phyloP scores from a whole-genome alignment of 2,888 invertebrate genomes.

The Andrena fulva region DNA sequence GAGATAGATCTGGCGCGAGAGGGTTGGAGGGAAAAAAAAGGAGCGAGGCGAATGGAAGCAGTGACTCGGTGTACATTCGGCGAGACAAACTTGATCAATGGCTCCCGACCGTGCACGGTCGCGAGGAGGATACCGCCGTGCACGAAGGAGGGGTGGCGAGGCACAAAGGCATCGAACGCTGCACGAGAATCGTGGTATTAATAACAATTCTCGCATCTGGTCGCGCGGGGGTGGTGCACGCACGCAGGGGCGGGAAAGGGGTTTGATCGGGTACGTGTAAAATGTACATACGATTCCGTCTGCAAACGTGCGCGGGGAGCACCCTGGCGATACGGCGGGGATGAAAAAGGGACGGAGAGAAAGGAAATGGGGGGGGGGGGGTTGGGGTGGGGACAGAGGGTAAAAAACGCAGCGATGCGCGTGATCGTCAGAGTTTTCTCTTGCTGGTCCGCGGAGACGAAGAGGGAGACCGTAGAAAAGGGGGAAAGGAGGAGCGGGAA shows the following conservation, averaged over 20 bases:
- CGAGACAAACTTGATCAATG: conserved; percentile 63
- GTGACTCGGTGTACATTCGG: conserved; percentile 52
- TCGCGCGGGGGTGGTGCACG: conserved; percentile 19
- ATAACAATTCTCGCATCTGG: conserved; percentile 60
- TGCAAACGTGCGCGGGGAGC: conserved; percentile 20
- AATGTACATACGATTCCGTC: conserved; percentile 32
- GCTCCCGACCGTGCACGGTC: conserved; percentile 27
- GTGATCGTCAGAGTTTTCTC: conserved; percentile 64
- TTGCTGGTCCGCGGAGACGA: conserved; percentile 31
- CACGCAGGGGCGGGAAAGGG: conserved; percentile 2
- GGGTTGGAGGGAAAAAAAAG: conserved; percentile 15
- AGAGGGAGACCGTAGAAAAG: neutral
- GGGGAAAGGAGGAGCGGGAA: neutral
- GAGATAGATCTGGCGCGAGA: conserved; percentile 12
- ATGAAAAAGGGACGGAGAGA: neutral
- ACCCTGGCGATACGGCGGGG: conserved; percentile 1
- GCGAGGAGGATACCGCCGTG: conserved; percentile 25
- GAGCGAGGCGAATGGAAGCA: conserved; percentile 14
- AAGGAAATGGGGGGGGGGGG: conserved; percentile 3
- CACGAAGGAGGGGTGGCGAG: neutral
- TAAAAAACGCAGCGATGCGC: conserved; percentile 51
- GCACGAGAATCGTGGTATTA: conserved; percentile 45
- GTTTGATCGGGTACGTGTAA: conserved; percentile 27
- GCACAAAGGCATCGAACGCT: conserved; percentile 20
- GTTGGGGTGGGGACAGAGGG: conserved; percentile 17